Evolutionary conservation across 2,113 vertebrate genomes (phyloP).

Genomic region (Boulengeromyrus knoepffleri): DNA sequence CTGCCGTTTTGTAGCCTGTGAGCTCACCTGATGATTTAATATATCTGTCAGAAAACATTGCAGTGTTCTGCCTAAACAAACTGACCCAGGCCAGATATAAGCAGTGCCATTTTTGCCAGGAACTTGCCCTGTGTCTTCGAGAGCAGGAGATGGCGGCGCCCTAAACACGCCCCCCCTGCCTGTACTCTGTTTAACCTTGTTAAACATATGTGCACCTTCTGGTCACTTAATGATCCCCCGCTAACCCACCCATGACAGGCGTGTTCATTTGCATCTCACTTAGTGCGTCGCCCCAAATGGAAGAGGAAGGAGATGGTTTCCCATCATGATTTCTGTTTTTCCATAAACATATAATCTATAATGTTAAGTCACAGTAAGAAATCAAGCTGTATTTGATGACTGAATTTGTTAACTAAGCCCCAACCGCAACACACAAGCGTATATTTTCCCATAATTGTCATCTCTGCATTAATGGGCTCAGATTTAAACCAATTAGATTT

Average conservation of each 20-base stretch:
- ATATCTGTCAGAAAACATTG: background rate
- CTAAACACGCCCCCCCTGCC: slow-evolving; percentile 16
- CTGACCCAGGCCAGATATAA: too few species aligned
- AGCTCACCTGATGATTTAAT: background rate
- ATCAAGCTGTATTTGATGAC: background rate
- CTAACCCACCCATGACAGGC: background rate
- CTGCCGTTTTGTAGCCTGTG: background rate
- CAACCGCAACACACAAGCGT: background rate
- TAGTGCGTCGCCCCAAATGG: background rate
- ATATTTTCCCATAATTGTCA: background rate
- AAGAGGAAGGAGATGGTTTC: background rate
- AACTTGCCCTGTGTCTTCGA: background rate
- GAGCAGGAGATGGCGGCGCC: background rate
- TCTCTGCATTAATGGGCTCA: slow-evolving; percentile 1
- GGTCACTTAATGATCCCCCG: background rate
- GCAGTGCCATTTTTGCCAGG: background rate
- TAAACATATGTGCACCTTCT: slow-evolving; percentile 22
- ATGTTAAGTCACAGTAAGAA: background rate
- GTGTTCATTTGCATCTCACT: background rate
- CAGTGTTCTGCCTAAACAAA: background rate
- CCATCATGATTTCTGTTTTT: background rate
- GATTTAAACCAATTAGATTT: background rate
- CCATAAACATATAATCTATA: slow-evolving; percentile 12
- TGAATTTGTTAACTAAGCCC: background rate
- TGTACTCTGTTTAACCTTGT: slow-evolving; percentile 20